Evolutionary conservation across 2,113 vertebrate genomes (phyloP), one percentile per base, ranked within the genome.

Genomic region (Piaya cayana): DNA sequence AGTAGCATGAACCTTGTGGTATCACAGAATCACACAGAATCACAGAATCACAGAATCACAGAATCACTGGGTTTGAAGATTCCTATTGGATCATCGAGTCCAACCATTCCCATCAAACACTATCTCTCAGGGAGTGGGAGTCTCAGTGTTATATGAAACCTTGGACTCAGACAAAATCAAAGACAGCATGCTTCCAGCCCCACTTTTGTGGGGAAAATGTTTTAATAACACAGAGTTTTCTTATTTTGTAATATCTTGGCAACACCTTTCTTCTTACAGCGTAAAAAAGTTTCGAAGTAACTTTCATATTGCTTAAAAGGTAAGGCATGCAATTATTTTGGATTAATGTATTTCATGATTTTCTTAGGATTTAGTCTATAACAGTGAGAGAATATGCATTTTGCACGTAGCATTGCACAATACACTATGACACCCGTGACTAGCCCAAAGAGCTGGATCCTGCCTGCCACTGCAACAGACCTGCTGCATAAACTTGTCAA

Each of bases 401-500:
- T 86, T 86, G 62, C 68, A 75, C 0, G 1, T 36, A 60, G 23
- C 34, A 18, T 91, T 95, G 17, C 84, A 64, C 82, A 95, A 70
- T 12, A 12, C 0, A 0, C 49, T 37, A 15, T 2, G 8, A 70
- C 71, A 95, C 22, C 42, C 1, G 0, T 0, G 0, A 49, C 0
- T 18, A 74, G 42, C 42, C 76, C 52, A 9, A 77, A 86, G 71
- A 78, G 5, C 72, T 39, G 52, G 53, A 78, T 64, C 55, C 45
- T 93, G 49, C 65, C 78, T 82, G 63, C 34, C 63, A 45, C 74
- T 70, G 82, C 84, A 86, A 64, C 58, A 82, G 62, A 60, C 50
- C 39, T 53, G 22, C 92, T 90, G 59, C 59, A 34, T 59, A 29
- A 88, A 70, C 75, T 30, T 87, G 67, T 45, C 50, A 50, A 69